Evolutionary conservation across 2,797 vertebrate genomes (phyloP).

Genomic region (Prionace glauca): DNA sequence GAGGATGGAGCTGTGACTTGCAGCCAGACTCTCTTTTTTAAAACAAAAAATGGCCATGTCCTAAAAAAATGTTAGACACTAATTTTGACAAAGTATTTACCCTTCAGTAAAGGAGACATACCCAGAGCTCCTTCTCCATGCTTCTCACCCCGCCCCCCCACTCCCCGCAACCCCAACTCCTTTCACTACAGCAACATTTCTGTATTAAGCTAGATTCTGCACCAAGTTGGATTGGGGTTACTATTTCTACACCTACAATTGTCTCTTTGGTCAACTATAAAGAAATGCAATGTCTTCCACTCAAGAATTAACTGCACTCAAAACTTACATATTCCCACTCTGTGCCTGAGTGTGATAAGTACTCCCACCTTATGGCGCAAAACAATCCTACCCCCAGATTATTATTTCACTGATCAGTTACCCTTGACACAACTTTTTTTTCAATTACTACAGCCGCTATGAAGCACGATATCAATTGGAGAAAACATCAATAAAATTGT

Average conservation of each 20-base stretch:
- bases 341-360: not conserved
- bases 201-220: not conserved
- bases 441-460: not conserved
- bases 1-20: not conserved
- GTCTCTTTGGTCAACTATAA: not conserved
- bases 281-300: not conserved
- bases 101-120: not conserved
- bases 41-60: not conserved
- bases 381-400: not conserved
- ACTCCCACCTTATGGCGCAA: not conserved
- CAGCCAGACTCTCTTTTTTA: too few species aligned
- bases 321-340: not conserved
- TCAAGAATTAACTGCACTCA: not conserved
- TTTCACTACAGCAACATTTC: not conserved
- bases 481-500: not conserved
- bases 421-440: not conserved
- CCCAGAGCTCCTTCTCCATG: not conserved
- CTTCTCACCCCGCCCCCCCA: fast-evolving
- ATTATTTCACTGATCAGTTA: not conserved
- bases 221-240: not conserved
- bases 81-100: not conserved
- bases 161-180: too few species aligned
- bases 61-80: not conserved
- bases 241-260: not conserved
- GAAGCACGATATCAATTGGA: not conserved